Percentiles rank a stretch among this genome's conserved stretches.
Evolutionary conservation across 2,888 invertebrate species (phyloP).

Genomic region (Mactromeris polynyma): DNA sequence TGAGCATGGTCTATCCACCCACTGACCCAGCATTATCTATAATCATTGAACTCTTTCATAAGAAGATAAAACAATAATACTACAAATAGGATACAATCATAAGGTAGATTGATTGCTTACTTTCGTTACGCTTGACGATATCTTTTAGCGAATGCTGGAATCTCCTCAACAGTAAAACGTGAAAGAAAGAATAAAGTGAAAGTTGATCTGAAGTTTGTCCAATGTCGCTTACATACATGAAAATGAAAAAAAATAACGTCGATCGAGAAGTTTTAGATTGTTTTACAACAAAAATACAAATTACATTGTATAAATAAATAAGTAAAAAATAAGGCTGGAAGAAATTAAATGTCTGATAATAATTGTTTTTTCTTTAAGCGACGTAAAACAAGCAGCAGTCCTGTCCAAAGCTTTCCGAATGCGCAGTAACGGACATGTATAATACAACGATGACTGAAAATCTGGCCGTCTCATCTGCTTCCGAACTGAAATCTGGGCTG

Average conservation of each 20-base stretch:
- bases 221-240: conserved; percentile 14
- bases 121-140: too few species aligned
- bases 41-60: too few species aligned
- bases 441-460: background rate
- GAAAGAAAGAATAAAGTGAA: too few species aligned
- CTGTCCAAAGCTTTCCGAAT: background rate
- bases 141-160: too few species aligned
- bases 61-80: too few species aligned
- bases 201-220: conserved; percentile 32
- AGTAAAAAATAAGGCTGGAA: background rate
- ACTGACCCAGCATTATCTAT: too few species aligned
- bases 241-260: background rate
- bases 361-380: background rate
- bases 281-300: background rate
- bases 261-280: background rate
- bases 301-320: background rate
- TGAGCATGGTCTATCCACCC: too few species aligned
- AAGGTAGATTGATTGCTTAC: too few species aligned
- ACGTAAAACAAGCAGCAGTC: too few species aligned
- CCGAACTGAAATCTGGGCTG: too few species aligned
- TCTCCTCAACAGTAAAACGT: too few species aligned
- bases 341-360: background rate
- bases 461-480: background rate
- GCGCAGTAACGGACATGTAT: background rate
- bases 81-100: too few species aligned